Percentiles rank a stretch among this genome's conserved stretches.
Conservation (phyloP, 2,888 invertebrate genomes). For the Eledona agricola region DNA sequence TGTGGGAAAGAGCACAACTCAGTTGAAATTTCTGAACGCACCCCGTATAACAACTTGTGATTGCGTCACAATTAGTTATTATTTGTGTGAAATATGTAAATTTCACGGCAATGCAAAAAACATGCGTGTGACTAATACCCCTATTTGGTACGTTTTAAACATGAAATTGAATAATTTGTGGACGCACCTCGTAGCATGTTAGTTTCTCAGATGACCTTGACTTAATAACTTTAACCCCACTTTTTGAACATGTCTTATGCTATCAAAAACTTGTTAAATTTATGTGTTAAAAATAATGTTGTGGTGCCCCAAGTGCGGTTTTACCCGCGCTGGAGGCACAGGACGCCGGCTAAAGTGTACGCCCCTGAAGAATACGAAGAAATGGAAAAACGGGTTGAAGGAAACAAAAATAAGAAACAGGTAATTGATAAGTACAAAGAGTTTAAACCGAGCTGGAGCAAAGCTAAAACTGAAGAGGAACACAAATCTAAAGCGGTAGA, state of each 20-base stretch:
- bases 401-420: conserved; percentile 4
- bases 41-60: too few relatives aligned
- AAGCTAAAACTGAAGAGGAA: conserved; percentile 32
- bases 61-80: too few relatives aligned
- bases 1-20: too few relatives aligned
- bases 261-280: conserved; percentile 5
- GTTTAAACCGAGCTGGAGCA: conserved; percentile 7
- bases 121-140: too few relatives aligned
- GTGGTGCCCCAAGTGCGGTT: conserved; percentile 42
- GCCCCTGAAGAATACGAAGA: conserved; percentile 62
- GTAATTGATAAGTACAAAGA: conserved; percentile 11
- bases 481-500: conserved; percentile 24
- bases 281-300: not conserved
- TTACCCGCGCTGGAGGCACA: conserved; percentile 64
- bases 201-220: too few relatives aligned
- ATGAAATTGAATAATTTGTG: too few relatives aligned
- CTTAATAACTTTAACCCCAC: too few relatives aligned
- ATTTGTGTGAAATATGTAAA: too few relatives aligned
- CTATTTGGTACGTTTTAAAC: too few relatives aligned
- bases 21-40: too few relatives aligned
- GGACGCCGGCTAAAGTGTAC: conserved; percentile 65
- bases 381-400: conserved; percentile 21
- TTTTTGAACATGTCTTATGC: conserved; percentile 6
- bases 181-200: too few relatives aligned
- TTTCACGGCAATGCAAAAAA: too few relatives aligned